Evolutionary conservation across 1,140 invertebrate species (phyloP).

Genomic region (Armadillidium nasatum): DNA sequence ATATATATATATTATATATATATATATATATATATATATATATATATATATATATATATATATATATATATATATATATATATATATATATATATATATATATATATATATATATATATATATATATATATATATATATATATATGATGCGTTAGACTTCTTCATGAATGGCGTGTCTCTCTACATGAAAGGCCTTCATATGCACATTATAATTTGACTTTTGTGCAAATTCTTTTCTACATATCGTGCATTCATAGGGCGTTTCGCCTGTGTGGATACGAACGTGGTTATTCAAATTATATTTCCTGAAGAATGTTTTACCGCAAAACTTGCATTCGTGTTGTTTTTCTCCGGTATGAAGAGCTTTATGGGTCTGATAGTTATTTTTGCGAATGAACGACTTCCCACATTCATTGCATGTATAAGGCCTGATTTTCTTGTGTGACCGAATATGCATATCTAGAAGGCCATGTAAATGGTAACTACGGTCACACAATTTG

Average conservation of each 20-base stretch:
- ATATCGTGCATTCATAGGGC: slow-evolving; percentile 51
- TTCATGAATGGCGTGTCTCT: slow-evolving; percentile 42
- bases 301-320: slow-evolving; percentile 78
- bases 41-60: too few relatives aligned
- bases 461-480: slow-evolving; percentile 71
- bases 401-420: slow-evolving; percentile 65
- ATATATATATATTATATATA: too few relatives aligned
- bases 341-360: slow-evolving; percentile 82
- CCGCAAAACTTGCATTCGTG: slow-evolving; percentile 82
- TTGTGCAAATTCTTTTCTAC: slow-evolving; percentile 44
- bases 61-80: too few relatives aligned
- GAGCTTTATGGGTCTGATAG: slow-evolving; percentile 79
- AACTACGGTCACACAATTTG: slow-evolving; percentile 72
- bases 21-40: too few relatives aligned
- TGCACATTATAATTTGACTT: slow-evolving; percentile 46
- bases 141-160: too few relatives aligned
- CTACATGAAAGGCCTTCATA: slow-evolving; percentile 45
- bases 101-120: too few relatives aligned
- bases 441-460: slow-evolving; percentile 60
- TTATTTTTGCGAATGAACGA: slow-evolving; percentile 91
- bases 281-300: slow-evolving; percentile 80
- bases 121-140: too few relatives aligned
- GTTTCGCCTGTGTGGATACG: slow-evolving; percentile 75
- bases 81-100: too few relatives aligned
- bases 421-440: slow-evolving; percentile 57